Base-by-base conservation (phyloP, 2,113 vertebrate genomes). In the Anguilla japonica region DNA sequence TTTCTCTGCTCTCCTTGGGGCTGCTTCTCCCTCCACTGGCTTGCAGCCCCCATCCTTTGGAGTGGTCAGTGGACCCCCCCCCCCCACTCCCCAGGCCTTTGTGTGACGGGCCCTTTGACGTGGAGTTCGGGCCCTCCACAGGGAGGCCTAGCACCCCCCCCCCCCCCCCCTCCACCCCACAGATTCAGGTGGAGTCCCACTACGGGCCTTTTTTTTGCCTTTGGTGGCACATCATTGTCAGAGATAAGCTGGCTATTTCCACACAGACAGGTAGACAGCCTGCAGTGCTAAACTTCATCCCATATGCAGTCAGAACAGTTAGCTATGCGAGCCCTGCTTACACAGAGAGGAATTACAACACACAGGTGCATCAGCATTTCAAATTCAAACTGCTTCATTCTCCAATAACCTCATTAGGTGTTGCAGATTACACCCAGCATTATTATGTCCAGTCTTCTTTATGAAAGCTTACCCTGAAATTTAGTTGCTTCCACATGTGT, bases 31-130 rank as follows among this genome's bases (percentile, higher is more conserved):
- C 93, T 94, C 90, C 90, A 94, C 87, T 93, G 90, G 87, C 91
- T 97, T 96, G 96, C 96, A 96, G 96, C 96, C 95, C 96, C 96
- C 94, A 95, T 93, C 95, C 96, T 95, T 95, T 94, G 91, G 87
- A 96, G 96, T 96, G 95, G 97, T 97, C 96, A 97, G 96, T 95
- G 97, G 94, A 95, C 95, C 95, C 95, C 50, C 50, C 50, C 43
- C 95, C 96, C 96, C 94, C 67, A 93, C 93, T 94, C 94, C 95
- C 93, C 94, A 94, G 88, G 94, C 94, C 92, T 96, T 96, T 96
- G 96, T 96, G 89, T 90, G 95, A 94, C 91, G 95, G 96, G 95
- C 96, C 96, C 96, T 96, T 96, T 95, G 96, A 96, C 96, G 96
- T 90, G 96, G 93, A 96, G 94, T 95, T 95, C 95, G 94, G 91